These are phyloP conservation scores for Cepaea hortensis DNA, from an alignment of 2,888 invertebrate species.

Conservation along the genomic window DNA sequence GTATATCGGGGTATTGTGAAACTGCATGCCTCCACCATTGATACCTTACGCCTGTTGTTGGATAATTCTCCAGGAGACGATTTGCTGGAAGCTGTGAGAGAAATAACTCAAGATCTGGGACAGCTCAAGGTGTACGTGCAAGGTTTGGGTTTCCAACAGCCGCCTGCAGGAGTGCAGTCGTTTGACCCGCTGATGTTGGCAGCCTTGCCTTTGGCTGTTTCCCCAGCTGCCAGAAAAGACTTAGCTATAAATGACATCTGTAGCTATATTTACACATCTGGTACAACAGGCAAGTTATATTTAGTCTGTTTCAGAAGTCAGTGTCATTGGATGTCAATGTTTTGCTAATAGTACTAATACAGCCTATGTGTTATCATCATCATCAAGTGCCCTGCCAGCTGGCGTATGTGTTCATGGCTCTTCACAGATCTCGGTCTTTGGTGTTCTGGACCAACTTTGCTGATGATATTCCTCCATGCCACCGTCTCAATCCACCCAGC, in stretches of 20 bases:
- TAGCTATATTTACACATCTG: constrained; percentile 95
- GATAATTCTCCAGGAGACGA: constrained; percentile 55
- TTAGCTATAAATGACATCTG: constrained; percentile 76
- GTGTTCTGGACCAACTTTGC: too few relatives aligned
- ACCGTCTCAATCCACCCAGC: too few relatives aligned
- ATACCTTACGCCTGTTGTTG: background rate
- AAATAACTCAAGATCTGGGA: constrained; percentile 58
- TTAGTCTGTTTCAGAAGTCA: background rate
- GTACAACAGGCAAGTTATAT: constrained; percentile 67
- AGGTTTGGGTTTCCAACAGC: constrained; percentile 47
- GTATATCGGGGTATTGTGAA: too few relatives aligned
- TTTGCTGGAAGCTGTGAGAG: constrained; percentile 60
- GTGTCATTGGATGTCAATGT: too few relatives aligned
- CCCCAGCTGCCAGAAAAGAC: constrained; percentile 51
- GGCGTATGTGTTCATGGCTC: too few relatives aligned
- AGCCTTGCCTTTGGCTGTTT: constrained; percentile 54
- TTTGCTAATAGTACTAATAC: too few relatives aligned
- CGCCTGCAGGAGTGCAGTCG: constrained; percentile 57
- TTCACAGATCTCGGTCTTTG: too few relatives aligned
- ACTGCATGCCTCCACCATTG: background rate
- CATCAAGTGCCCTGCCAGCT: too few relatives aligned
- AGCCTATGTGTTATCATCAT: too few relatives aligned
- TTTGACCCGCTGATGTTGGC: constrained; percentile 56
- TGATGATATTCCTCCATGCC: too few relatives aligned
- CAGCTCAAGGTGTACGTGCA: constrained; percentile 58